Conservation (phyloP, 2,888 invertebrate genomes). For the Drosophila putrida region DNA sequence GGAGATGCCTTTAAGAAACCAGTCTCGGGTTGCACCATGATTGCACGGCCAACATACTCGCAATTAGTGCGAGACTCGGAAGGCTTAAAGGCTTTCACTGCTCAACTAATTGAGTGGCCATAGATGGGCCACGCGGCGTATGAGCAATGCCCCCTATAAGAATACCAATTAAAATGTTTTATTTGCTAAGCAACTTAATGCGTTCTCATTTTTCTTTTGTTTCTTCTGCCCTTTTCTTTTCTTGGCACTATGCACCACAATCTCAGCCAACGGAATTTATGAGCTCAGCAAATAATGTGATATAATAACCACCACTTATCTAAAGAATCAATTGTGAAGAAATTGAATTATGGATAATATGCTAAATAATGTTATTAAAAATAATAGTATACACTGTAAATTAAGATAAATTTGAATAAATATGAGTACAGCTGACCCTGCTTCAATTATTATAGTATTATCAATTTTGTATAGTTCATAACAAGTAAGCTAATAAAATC, state of each 20-base stretch:
- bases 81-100: slow-evolving; percentile 44
- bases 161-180: slow-evolving; percentile 63
- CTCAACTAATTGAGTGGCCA: slow-evolving; percentile 54
- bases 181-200: slow-evolving; percentile 46
- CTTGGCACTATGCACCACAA: slow-evolving; percentile 5
- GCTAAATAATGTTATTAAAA: not conserved
- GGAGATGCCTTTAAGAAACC: slow-evolving; percentile 1
- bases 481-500: too few species aligned
- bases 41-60: slow-evolving; percentile 55
- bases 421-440: too few species aligned
- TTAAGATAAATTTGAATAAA: not conserved
- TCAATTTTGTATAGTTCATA: not conserved
- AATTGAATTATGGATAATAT: not conserved
- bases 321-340: not conserved
- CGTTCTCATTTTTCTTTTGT: slow-evolving; percentile 8
- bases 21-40: not conserved
- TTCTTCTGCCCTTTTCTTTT: not conserved
- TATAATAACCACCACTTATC: not conserved
- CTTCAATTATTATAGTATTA: too few species aligned
- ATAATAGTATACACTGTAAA: not conserved
- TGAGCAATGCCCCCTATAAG: slow-evolving; percentile 34
- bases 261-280: slow-evolving; percentile 7
- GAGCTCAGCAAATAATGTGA: slow-evolving; percentile 5
- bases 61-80: slow-evolving; percentile 54
- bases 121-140: slow-evolving; percentile 36